Conservation (phyloP, 1,140 invertebrate genomes). For the Notospermus geniculatus region DNA sequence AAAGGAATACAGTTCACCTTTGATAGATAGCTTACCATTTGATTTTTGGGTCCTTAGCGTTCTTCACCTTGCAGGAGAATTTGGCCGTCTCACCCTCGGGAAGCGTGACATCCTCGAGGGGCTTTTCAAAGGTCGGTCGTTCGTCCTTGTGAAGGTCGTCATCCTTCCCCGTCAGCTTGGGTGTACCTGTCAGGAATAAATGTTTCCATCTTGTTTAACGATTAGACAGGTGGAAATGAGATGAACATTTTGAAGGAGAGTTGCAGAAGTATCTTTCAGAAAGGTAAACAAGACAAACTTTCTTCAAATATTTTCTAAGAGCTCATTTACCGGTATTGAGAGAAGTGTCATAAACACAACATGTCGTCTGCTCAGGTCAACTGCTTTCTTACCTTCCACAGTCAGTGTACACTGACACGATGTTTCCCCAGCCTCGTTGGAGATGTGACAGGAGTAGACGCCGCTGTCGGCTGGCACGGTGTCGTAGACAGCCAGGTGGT, state of each 20-base stretch:
- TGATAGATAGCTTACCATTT: conserved; percentile 1
- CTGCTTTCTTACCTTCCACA: conserved; percentile 29
- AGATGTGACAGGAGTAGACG: conserved; percentile 86
- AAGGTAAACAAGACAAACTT: too few relatives aligned
- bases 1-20: too few relatives aligned
- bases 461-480: conserved; percentile 89
- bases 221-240: too few relatives aligned
- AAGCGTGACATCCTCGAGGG: background rate
- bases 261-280: too few relatives aligned
- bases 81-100: conserved; percentile 6
- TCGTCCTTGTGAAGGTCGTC: background rate
- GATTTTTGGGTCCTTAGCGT: background rate
- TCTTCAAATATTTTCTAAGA: too few relatives aligned
- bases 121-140: background rate
- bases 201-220: too few relatives aligned
- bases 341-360: too few relatives aligned
- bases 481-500: conserved; percentile 87
- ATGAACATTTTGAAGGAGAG: too few relatives aligned
- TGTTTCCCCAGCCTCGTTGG: conserved; percentile 80
- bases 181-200: too few relatives aligned
- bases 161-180: too few relatives aligned
- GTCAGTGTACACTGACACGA: conserved; percentile 26
- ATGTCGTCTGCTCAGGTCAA: too few relatives aligned
- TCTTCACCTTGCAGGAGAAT: conserved; percentile 1
- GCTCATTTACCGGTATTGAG: too few relatives aligned